A percentile compares a stretch with the other conserved stretches of the same genome.
These are phyloP conservation scores for Agrypnus murinus DNA, from an alignment of 2,888 invertebrate species.

Conservation along the genomic window DNA sequence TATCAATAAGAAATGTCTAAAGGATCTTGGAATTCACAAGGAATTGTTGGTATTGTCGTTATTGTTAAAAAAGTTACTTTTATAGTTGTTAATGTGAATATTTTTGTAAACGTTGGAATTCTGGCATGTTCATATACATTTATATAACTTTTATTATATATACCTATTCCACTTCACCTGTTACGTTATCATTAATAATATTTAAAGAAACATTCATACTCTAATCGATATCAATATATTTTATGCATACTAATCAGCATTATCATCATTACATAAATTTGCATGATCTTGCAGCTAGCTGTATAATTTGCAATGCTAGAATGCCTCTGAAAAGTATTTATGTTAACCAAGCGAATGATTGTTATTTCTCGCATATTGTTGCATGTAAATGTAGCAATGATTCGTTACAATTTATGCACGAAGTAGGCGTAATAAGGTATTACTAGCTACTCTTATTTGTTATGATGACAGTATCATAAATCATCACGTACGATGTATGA, in stretches of 20 bases:
- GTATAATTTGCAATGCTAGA: slow-evolving; percentile 33
- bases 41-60: too few species aligned
- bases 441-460: background rate
- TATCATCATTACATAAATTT: slow-evolving; percentile 2
- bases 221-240: slow-evolving; percentile 24
- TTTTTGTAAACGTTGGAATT: too few species aligned
- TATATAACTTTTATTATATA: too few species aligned
- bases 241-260: slow-evolving; percentile 25
- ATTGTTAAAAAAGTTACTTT: too few species aligned
- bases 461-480: background rate
- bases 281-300: slow-evolving; percentile 14
- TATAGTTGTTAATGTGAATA: too few species aligned
- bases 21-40: too few species aligned
- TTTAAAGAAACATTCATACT: slow-evolving; percentile 7
- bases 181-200: slow-evolving; percentile 5
- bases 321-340: slow-evolving; percentile 10
- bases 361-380: background rate
- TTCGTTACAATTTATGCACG: slow-evolving; percentile 1
- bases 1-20: too few species aligned
- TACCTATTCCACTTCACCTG: too few species aligned
- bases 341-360: slow-evolving; percentile 7
- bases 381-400: background rate
- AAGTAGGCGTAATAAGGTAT: background rate
- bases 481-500: too few species aligned
- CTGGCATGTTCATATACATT: too few species aligned